phyloP scores from a whole-genome alignment of 2,113 vertebrate species.

The Rhodinocichla rosea region DNA sequence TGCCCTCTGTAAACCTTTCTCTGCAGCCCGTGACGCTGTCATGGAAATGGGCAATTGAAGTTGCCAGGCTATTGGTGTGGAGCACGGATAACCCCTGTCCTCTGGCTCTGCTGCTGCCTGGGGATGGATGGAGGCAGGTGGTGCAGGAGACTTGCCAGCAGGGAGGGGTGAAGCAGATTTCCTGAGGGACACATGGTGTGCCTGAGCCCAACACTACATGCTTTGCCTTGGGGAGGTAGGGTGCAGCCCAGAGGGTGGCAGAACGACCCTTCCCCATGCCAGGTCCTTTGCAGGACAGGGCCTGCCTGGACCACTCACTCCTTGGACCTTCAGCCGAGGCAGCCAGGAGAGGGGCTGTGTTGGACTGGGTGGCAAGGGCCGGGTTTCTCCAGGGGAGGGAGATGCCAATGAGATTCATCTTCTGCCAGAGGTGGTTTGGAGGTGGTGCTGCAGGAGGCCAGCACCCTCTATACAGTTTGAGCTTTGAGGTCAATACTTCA shows the following conservation, averaged over 20 bases:
- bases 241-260: neutral
- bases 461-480: neutral
- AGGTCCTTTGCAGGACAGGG: neutral
- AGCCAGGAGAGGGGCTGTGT: neutral
- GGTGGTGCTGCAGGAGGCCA: neutral
- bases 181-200: neutral
- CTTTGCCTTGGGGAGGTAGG: neutral
- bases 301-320: neutral
- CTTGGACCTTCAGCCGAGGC: neutral
- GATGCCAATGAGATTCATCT: neutral
- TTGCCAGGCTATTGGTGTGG: neutral
- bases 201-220: neutral
- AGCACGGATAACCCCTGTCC: neutral
- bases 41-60: neutral
- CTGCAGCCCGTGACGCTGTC: neutral
- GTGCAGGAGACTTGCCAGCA: accelerated
- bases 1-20: neutral
- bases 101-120: neutral
- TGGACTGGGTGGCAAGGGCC: accelerated
- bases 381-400: neutral
- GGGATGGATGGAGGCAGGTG: neutral
- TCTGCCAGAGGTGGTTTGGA: neutral
- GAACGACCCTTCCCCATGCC: neutral
- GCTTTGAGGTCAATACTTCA: neutral
- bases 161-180: neutral